Base-by-base conservation (phyloP, 1,140 invertebrate genomes). In the Drosophila varians region DNA sequence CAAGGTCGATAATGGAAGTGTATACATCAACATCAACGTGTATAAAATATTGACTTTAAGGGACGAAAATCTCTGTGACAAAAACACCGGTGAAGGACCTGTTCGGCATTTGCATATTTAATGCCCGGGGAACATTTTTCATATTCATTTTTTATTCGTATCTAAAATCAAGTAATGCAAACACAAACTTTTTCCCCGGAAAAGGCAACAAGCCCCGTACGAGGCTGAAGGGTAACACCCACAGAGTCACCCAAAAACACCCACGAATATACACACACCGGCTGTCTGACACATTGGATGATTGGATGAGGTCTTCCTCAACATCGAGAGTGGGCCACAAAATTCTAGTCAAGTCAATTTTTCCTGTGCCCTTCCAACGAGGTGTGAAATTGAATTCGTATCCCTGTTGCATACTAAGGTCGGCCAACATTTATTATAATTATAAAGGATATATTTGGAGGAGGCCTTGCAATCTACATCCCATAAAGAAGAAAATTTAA, bases 321-420 rank as follows among this genome's bases (percentile, higher is more conserved):
- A 54, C 46, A 40, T 53, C 61, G 65, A 82, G 73, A 52, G 46
- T 38, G 66, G 52, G 55, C 12, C 31, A 25, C 61, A 45, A 46
- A 52, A 51, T 66, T 57, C 28, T 60, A 46, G 31, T 38, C 51
- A 31, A 56, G 26, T 51, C 56, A 60, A 64, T 58, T 73, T 55
- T 58, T 43, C 46, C 40, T 74, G 28, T 55, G 57, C 52, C 69
- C 61, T 56, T 82, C 70, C 82, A 87, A 65, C 70, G 83, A 87
- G 69, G 70, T 87, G 82, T 87, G 77, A 87, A 87, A 87, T 87
- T 77, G 77, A 75, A 77, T 53, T 77, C 45, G 57, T 61, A 45
- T 65, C 55, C 60, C 57, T 80, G 71, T 54, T 65, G 77, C 76
- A 78, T 64, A 70, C 51, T 51, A 49, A 72, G 43, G 51, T 47